Evolutionary conservation across 2,888 invertebrate species (phyloP).

Genomic region (Gandaritis pyraliata): DNA sequence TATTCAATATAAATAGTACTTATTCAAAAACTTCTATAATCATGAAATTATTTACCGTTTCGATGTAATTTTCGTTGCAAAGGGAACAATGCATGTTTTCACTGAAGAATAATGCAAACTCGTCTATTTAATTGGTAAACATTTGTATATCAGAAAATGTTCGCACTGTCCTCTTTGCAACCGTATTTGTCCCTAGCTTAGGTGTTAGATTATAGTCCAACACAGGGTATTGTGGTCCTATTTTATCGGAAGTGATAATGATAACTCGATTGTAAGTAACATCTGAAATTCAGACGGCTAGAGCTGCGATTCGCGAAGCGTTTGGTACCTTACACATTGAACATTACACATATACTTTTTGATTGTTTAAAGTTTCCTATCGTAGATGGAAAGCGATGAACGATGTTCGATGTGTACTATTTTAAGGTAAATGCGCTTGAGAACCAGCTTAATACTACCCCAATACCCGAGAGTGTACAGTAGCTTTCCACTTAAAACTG

Average conservation of each 20-base stretch:
- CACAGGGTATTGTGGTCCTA: constrained; percentile 85
- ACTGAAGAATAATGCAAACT: constrained; percentile 7
- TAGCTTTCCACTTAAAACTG: constrained; percentile 74
- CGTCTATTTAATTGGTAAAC: background rate
- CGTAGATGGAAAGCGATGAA: background rate
- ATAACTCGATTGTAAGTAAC: constrained; percentile 72
- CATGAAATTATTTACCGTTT: constrained; percentile 72
- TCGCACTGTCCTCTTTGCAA: constrained; percentile 74
- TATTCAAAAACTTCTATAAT: constrained; percentile 78
- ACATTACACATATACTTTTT: constrained; percentile 1
- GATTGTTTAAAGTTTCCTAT: background rate
- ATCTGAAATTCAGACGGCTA: constrained; percentile 62
- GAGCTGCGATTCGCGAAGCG: constrained; percentile 4
- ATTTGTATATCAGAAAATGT: constrained; percentile 43
- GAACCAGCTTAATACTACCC: constrained; percentile 74
- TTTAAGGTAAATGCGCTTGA: constrained; percentile 7
- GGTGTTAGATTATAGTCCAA: constrained; percentile 78
- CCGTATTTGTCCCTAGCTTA: constrained; percentile 81
- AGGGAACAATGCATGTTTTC: constrained; percentile 66
- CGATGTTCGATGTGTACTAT: constrained; percentile 6
- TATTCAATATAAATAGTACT: constrained; percentile 79
- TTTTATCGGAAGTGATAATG: constrained; percentile 76
- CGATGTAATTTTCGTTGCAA: constrained; percentile 80
- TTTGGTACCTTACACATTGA: constrained; percentile 4
- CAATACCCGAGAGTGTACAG: constrained; percentile 80